Percentiles rank a stretch among this genome's conserved stretches.
Evolutionary conservation across 2,888 invertebrate species (phyloP).

Genomic region (Acanthococcus lagerstroemiae): DNA sequence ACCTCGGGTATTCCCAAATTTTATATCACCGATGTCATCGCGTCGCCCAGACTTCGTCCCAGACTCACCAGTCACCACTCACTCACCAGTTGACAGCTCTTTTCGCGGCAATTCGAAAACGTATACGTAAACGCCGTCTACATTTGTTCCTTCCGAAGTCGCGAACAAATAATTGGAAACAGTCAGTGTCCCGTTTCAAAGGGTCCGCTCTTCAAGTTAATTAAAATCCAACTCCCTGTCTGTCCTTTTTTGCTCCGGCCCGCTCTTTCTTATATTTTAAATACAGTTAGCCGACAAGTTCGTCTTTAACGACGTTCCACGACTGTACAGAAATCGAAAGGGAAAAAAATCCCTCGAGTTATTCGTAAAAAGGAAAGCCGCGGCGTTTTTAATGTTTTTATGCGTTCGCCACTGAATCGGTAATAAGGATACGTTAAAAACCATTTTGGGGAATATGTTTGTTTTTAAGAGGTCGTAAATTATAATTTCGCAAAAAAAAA

Average conservation of each 20-base stretch:
- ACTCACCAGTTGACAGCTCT: background rate
- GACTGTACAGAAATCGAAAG: background rate
- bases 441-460: conserved; percentile 19
- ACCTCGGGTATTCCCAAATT: too few species aligned
- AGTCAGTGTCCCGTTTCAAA: conserved; percentile 22
- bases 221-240: conserved; percentile 20
- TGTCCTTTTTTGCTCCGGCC: conserved; percentile 6
- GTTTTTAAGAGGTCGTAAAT: conserved; percentile 23
- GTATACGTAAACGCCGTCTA: background rate
- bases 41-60: too few species aligned
- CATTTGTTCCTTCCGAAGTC: conserved; percentile 1
- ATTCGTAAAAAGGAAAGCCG: conserved; percentile 1
- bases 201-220: conserved; percentile 23
- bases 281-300: conserved; percentile 19
- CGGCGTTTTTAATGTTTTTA: conserved; percentile 24
- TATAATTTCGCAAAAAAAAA: conserved; percentile 18
- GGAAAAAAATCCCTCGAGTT: background rate
- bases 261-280: conserved; percentile 11
- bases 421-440: conserved; percentile 8
- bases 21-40: too few species aligned
- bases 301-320: conserved; percentile 2
- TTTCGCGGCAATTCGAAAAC: background rate
- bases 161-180: conserved; percentile 23
- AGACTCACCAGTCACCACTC: too few species aligned
- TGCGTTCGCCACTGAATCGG: conserved; percentile 1